A percentile compares a stretch with the other conserved stretches of the same genome.
These are phyloP conservation scores for Pundamilia nyererei DNA, from an alignment of 2,113 vertebrate genomes.

Conservation along the genomic window DNA sequence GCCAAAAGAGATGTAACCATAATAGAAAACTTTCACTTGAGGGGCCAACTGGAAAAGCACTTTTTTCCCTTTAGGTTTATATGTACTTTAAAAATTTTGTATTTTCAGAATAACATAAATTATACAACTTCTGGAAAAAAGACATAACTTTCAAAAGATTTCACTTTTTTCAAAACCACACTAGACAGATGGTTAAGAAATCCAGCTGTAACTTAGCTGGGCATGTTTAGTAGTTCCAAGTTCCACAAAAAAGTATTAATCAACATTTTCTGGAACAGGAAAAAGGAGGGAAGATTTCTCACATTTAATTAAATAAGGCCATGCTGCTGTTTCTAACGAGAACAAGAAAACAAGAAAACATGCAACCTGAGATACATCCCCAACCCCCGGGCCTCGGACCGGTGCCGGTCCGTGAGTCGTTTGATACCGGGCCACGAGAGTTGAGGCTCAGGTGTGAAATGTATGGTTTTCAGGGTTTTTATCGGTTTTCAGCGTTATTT, in stretches of 20 bases:
- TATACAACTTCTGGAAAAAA: background rate
- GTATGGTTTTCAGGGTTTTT: too few relatives aligned
- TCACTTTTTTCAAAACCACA: background rate
- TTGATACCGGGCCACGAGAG: too few relatives aligned
- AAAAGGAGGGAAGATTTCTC: background rate
- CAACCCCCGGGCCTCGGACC: too few relatives aligned
- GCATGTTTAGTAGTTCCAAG: background rate
- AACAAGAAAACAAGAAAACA: background rate
- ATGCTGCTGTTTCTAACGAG: background rate
- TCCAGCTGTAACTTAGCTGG: background rate
- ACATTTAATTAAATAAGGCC: background rate
- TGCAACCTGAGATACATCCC: background rate
- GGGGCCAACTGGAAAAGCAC: background rate
- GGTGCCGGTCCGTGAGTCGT: too few relatives aligned
- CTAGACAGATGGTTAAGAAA: background rate
- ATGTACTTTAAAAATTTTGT: background rate
- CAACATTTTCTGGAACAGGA: background rate
- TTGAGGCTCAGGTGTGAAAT: too few relatives aligned
- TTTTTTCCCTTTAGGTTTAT: background rate
- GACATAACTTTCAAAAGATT: background rate
- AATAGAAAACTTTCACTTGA: background rate
- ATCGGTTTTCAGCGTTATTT: too few relatives aligned
- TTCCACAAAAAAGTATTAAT: background rate
- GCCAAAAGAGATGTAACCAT: background rate
- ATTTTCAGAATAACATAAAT: background rate